phyloP scores from a whole-genome alignment of 2,113 vertebrate genomes.

The Esox niger region DNA sequence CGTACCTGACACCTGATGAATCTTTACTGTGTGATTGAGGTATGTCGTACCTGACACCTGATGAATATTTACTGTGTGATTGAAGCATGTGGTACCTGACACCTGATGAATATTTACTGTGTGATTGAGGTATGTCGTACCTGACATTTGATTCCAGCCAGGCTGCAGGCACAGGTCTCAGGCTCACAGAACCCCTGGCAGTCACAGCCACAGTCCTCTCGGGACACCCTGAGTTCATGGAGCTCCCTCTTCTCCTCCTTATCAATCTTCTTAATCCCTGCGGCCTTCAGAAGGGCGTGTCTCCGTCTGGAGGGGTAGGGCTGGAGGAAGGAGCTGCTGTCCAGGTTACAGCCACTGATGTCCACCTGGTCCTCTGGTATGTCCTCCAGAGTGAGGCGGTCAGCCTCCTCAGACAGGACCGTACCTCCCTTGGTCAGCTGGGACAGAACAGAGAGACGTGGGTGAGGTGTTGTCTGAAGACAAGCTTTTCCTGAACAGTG shows the following conservation, averaged over 20 bases:
- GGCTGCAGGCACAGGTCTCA: slow-evolving; percentile 89
- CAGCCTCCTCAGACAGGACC: slow-evolving; percentile 80
- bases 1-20: too few species aligned
- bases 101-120: too few species aligned
- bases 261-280: slow-evolving; percentile 91
- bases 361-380: slow-evolving; percentile 83
- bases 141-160: slow-evolving; percentile 97
- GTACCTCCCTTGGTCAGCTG: slow-evolving; percentile 86
- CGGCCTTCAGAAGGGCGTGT: slow-evolving; percentile 81
- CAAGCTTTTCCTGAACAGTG: too few species aligned
- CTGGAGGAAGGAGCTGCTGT: slow-evolving; percentile 85
- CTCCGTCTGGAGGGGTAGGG: slow-evolving; percentile 85
- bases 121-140: slow-evolving; percentile 58
- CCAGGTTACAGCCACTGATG: slow-evolving; percentile 71
- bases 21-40: not conserved
- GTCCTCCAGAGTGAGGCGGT: slow-evolving; percentile 84
- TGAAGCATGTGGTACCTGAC: slow-evolving; percentile 73
- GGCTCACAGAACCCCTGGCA: slow-evolving; percentile 92
- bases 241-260: slow-evolving; percentile 92
- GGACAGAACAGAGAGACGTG: not conserved
- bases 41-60: slow-evolving; percentile 80
- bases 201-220: slow-evolving; percentile 91
- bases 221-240: slow-evolving; percentile 84
- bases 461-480: too few species aligned
- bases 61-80: too few species aligned